Evolutionary conservation across 2,888 invertebrate genomes (phyloP), one percentile per base, ranked within the genome.

Genomic region (Smittia sp.): DNA sequence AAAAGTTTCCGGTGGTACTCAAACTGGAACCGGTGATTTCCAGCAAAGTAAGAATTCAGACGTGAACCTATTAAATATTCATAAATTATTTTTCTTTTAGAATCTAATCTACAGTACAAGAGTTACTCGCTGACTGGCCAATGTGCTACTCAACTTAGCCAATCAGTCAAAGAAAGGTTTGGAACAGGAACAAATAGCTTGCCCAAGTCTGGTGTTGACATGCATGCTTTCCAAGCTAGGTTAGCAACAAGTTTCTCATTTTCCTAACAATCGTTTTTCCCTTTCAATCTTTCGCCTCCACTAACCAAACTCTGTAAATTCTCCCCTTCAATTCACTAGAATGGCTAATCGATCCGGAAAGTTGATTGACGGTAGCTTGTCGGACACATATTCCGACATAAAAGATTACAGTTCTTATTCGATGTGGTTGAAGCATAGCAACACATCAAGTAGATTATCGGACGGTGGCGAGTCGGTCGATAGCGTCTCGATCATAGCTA

Each of bases 401-500:
- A 88, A 87, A 77, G 92, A 91, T 79, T 92, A 91, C 79, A 89
- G 90, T 69, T 91, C 92, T 78, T 94, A 94, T 79, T 90, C 91
- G 20, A 91, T 92, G 76, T 94, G 94, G 93, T 85, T 93, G 78
- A 87, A 93, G 80, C 93, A 94, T 82, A 93, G 93, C 87, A 90
- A 90, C 80, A 90, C 90, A 76, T 89, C 89, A 76, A 89, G 90
- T 76, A 86, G 90, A 74, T 85, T 94, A 76, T 93, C 94, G 67
- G 95, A 95, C 81, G 94, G 96, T 74, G 96, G 96, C 74, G 96
- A 96, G 82, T 93, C 94, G 78, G 89, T 95, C 82, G 92, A 92
- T 83, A 89, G 88, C 74, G 84, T 90, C 77, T 92, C 93, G 79
- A 88, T 92, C 76, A 86, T 87, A 74, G 85, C 85, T 79, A 46